Base-by-base conservation (phyloP, 2,113 vertebrate species). In the Azemiops feae region DNA sequence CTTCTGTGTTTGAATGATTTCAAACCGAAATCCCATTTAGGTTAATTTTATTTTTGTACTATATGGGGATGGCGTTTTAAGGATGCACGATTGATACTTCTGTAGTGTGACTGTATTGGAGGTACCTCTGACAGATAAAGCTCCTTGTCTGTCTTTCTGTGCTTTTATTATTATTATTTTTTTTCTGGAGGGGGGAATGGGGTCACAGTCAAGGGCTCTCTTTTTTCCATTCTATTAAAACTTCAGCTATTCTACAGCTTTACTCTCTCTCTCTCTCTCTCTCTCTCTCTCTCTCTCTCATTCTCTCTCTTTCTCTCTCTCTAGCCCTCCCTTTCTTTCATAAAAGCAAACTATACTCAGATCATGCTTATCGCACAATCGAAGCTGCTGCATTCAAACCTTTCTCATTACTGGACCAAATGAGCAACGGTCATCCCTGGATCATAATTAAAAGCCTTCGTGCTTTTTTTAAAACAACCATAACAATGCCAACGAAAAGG, bases 11-110 rank as follows among this genome's bases (percentile, higher is more conserved):
- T 98, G 96, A 96, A 94, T 95, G 97, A 93, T 97, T 95, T 96
- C 96, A 96, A 97, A 97, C 97, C 98, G 64, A 69, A 69, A 34
- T 97, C 97, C 98, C 92, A 94, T 98, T 98, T 97, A 97, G 98
- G 97, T 96, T 97, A 96, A 95, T 95, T 97, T 98, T 98, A 98
- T 98, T 98, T 98, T 98, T 98, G 96, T 96, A 94, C 95, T 94
- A 90, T 94, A 93, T 93, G 97, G 95, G 96, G 98, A 98, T 92
- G 95, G 97, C 96, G 97, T 96, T 97, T 96, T 96, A 97, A 98
- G 98, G 97, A 96, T 95, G 95, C 64, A 4, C 97, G 98, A 98
- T 98, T 98, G 97, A 97, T 97, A 97, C 98, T 98, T 98, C 97
- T 96, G 92, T 96, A 97, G 96, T 96, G 94, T 91, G 95, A 97